phyloP scores from a whole-genome alignment of 2,797 vertebrate genomes.

The Labroides dimidiatus region DNA sequence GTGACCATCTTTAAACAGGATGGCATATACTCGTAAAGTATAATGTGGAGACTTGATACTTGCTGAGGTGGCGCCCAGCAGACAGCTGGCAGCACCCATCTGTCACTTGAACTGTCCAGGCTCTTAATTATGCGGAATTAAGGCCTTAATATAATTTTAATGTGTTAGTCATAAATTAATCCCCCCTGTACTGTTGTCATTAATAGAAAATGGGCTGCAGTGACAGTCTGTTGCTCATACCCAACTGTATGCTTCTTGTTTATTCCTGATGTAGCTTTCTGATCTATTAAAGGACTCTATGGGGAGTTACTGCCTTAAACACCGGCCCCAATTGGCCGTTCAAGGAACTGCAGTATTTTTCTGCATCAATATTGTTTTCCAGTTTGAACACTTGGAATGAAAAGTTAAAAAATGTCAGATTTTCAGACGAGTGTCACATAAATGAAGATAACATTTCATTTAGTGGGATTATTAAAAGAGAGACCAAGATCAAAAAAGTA shows the following conservation, averaged over 20 bases:
- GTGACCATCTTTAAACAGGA: too few species aligned
- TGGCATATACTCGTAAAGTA: too few species aligned
- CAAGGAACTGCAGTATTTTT: not conserved
- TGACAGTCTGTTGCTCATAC: not conserved
- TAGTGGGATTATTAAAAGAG: not conserved
- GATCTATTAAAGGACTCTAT: not conserved
- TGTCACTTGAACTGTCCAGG: not conserved
- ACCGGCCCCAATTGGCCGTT: not conserved
- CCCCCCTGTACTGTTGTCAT: not conserved
- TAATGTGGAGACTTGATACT: not conserved
- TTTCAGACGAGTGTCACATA: not conserved
- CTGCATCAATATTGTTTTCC: not conserved
- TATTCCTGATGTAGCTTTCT: not conserved
- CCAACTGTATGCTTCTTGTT: not conserved
- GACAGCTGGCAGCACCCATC: constrained; percentile 2
- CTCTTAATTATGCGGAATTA: not conserved
- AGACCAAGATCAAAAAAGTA: constrained; percentile 24
- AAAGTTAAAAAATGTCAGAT: too few species aligned
- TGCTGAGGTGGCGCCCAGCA: not conserved
- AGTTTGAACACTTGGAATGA: too few species aligned
- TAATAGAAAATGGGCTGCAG: not conserved
- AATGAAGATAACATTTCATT: constrained; percentile 17
- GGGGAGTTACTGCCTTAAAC: not conserved
- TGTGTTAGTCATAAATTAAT: not conserved
- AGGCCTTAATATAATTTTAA: constrained; percentile 2